Evolutionary conservation across 30 jellyfish, hydroid and myxozoan species (phyloP).

Genomic region (Hydractinia symbiolongicarpus): DNA sequence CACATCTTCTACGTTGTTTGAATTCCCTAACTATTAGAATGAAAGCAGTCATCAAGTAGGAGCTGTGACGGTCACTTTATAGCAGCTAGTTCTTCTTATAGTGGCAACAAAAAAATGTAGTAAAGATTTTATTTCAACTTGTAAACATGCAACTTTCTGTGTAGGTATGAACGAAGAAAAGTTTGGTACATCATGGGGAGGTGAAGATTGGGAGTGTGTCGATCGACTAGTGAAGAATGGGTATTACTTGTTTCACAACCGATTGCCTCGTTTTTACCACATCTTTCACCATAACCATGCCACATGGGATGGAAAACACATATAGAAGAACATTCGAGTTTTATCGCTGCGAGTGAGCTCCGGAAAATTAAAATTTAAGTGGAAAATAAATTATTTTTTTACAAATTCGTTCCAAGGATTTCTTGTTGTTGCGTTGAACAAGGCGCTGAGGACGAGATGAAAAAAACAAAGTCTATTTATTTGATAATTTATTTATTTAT

Average conservation of each 20-base stretch:
- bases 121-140: background rate
- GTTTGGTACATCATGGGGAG: conserved; percentile 76
- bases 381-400: no score
- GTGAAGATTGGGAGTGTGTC: conserved; percentile 87
- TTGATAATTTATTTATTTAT: no score
- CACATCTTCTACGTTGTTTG: no score
- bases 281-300: conserved; percentile 54
- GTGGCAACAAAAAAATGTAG: background rate
- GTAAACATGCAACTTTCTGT: background rate
- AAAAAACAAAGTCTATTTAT: no score
- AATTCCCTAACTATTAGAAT: no score
- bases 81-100: background rate
- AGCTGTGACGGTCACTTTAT: background rate
- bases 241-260: conserved; percentile 44
- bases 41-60: no score
- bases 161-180: conserved; percentile 67
- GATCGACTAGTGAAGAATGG: conserved; percentile 50
- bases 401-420: no score
- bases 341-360: no score
- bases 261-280: conserved; percentile 73
- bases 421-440: no score
- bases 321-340: background rate
- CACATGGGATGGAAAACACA: conserved; percentile 72
- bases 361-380: no score
- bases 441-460: no score